Conservation (phyloP, 2,113 vertebrate species). For the Carassius carassius region DNA sequence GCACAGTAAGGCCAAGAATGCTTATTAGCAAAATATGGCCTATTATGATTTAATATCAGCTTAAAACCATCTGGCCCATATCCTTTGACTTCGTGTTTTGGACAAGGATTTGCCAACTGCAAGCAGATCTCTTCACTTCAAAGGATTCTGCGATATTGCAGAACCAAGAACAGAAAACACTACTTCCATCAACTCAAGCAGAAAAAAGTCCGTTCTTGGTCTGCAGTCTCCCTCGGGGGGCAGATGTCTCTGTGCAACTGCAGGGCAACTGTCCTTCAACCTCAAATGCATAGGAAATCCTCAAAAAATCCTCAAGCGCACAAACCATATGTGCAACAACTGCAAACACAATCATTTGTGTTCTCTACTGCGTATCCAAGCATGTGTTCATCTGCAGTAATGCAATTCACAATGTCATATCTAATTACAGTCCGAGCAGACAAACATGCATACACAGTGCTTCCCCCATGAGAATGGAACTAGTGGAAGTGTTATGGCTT, state of each 20-base stretch:
- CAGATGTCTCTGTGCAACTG: conserved; percentile 24
- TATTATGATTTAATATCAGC: neutral
- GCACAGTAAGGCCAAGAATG: neutral
- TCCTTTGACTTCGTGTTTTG: neutral
- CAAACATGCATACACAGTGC: conserved; percentile 24
- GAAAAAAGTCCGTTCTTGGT: conserved; percentile 63
- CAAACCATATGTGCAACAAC: conserved; percentile 28
- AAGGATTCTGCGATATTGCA: neutral
- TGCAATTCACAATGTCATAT: conserved; percentile 65
- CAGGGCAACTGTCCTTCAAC: conserved; percentile 26
- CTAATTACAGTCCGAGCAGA: conserved; percentile 60
- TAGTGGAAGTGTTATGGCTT: conserved; percentile 47
- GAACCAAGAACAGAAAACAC: conserved; percentile 40
- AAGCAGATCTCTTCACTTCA: neutral
- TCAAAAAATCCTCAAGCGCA: neutral
- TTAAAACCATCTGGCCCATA: neutral
- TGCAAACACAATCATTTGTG: conserved; percentile 46
- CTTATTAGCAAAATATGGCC: neutral
- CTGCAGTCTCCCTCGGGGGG: conserved; percentile 52
- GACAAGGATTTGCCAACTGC: neutral
- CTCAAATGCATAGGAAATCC: neutral
- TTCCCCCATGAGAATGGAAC: conserved; percentile 49
- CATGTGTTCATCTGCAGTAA: conserved; percentile 69
- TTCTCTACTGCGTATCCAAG: conserved; percentile 56
- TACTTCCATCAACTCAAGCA: conserved; percentile 58